Percentiles rank a stretch among this genome's conserved stretches.
These are phyloP conservation scores for Campylomormyrus tamandua DNA, from an alignment of 2,113 vertebrate species.

Conservation along the genomic window DNA sequence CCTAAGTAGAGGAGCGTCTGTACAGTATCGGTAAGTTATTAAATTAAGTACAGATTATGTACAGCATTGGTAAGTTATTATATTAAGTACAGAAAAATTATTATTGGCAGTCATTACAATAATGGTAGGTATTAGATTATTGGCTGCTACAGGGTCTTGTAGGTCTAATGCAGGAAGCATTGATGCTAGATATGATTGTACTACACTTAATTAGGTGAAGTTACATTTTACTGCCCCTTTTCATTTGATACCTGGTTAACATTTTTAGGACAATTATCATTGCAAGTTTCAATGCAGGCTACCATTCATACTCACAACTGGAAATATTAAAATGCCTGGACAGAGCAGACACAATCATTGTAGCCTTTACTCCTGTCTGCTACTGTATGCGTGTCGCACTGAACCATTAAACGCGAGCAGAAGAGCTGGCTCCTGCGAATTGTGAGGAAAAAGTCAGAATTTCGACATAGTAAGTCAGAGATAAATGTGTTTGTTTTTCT, in stretches of 20 bases:
- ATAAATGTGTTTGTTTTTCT: no score
- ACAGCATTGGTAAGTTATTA: background rate
- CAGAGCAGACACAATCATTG: background rate
- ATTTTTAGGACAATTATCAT: background rate
- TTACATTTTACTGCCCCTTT: background rate
- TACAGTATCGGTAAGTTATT: background rate
- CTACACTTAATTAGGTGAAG: background rate
- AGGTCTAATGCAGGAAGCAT: background rate
- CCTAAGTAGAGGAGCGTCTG: background rate
- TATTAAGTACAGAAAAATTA: background rate
- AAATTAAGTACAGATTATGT: background rate
- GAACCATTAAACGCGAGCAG: no score
- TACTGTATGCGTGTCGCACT: background rate
- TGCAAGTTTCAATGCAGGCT: no score
- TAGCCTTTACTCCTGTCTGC: background rate
- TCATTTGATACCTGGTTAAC: background rate
- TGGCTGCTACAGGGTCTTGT: background rate
- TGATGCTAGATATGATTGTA: background rate
- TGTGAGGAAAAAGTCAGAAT: no score
- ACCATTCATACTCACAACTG: no score
- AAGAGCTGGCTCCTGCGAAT: no score
- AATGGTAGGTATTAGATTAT: background rate
- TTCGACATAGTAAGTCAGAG: no score
- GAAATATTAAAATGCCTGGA: no score
- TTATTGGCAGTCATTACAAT: background rate